Base-by-base conservation (phyloP, 1,140 invertebrate genomes). In the Xylocopa sonorina region DNA sequence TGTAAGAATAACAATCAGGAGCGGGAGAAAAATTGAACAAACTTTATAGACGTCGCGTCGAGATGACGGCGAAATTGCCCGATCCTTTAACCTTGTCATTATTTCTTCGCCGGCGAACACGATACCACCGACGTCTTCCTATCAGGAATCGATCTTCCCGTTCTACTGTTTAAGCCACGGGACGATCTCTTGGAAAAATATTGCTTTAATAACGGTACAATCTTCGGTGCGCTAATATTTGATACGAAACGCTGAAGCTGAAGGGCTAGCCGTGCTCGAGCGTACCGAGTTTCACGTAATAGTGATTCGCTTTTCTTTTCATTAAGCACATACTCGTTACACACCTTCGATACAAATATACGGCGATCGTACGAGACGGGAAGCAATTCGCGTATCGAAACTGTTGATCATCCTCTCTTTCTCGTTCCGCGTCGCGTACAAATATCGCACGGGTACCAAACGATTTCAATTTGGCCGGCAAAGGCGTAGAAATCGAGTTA, bases 1-100 rank as follows among this genome's bases (percentile, higher is more conserved):
- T 60, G 55, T 78, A 78, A 71, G 75, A 78, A 78, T 78, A 78
- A 78, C 75, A 71, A 78, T 71, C 66, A 78, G 53, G 66, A 71
- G 60, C 55, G 32, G 75, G 32, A 60, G 66, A 62, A 58, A 60
- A 78, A 78, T 78, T 38, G 75, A 78, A 32, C 43, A 69, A 69
- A 77, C 50, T 68, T 58, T 46, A 34, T 48, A 48, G 43, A 77
- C 64, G 32, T 57, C 29, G n/a, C 21, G 24, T 16, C 51, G 53
- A 34, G 63, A 38, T 29, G 38, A 32, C 64, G 55, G 16, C 18
- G 50, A 71, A 50, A 71, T 60, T 48, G 55, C 51, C 7, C n/a
- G 66, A 58, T 53, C 46, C 41, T 68, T 67, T 57, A 57, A 50
- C 55, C 16, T 51, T 50, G 53, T 78, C 75, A 78, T 71, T 71